Conservation (phyloP, 2,113 vertebrate genomes). For the Corvus hawaiiensis region DNA sequence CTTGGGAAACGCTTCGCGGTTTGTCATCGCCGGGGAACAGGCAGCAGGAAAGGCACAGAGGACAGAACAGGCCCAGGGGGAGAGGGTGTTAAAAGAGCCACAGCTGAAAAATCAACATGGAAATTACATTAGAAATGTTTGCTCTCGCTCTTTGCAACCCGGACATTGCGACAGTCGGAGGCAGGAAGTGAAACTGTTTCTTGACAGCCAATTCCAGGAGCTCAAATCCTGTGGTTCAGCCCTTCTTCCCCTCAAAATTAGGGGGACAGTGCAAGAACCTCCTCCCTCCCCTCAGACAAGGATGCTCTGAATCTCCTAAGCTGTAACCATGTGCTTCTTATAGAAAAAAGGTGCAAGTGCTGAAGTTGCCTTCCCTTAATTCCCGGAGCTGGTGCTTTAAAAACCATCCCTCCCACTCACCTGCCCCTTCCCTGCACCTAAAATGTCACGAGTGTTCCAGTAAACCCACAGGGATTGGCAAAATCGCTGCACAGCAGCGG, state of each 20-base stretch:
- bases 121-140: background rate
- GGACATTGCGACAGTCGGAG: background rate
- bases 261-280: background rate
- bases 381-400: background rate
- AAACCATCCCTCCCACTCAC: conserved; percentile 3
- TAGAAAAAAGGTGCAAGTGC: background rate
- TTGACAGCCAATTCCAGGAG: background rate
- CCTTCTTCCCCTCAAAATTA: background rate
- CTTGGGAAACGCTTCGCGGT: background rate
- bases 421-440: conserved; percentile 34
- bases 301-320: background rate
- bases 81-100: background rate
- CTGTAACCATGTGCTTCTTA: background rate
- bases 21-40: background rate
- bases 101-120: background rate
- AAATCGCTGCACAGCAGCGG: background rate
- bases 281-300: background rate
- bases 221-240: background rate
- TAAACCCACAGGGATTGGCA: background rate
- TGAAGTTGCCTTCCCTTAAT: background rate
- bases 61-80: background rate
- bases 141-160: background rate
- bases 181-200: background rate
- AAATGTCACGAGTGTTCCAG: conserved; percentile 30
- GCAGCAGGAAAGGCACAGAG: background rate